Evolutionary conservation across 2,113 vertebrate species (phyloP).

Genomic region (Ceyx margarethae): DNA sequence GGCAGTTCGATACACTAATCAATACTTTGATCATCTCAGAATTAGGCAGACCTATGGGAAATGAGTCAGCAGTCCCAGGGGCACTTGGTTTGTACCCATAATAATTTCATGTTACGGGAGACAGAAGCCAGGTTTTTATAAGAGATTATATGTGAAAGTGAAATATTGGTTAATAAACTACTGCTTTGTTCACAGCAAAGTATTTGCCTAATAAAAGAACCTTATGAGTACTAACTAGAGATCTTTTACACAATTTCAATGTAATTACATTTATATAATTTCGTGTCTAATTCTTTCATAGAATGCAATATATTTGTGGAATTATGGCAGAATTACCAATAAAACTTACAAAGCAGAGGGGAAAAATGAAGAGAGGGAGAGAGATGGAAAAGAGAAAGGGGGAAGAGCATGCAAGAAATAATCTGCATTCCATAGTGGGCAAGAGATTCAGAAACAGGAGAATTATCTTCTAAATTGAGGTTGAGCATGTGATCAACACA

Average conservation of each 20-base stretch:
- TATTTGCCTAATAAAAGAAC: not conserved
- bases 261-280: not conserved
- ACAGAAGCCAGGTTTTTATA: not conserved
- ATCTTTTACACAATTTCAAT: not conserved
- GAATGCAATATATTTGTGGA: not conserved
- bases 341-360: not conserved
- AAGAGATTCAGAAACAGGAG: not conserved
- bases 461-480: not conserved
- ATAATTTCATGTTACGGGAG: not conserved
- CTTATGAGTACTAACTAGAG: not conserved
- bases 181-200: not conserved
- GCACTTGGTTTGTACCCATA: not conserved
- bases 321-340: not conserved
- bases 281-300: not conserved
- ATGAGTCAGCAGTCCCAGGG: not conserved
- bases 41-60: not conserved
- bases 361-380: not conserved
- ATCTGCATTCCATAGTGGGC: not conserved
- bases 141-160: not conserved
- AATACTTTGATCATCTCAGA: not conserved
- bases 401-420: not conserved
- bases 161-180: not conserved
- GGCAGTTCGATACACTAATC: not conserved
- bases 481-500: not conserved
- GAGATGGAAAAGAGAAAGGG: not conserved